Conservation (phyloP, 2,888 invertebrate species). For the Lydus trimaculatus region DNA sequence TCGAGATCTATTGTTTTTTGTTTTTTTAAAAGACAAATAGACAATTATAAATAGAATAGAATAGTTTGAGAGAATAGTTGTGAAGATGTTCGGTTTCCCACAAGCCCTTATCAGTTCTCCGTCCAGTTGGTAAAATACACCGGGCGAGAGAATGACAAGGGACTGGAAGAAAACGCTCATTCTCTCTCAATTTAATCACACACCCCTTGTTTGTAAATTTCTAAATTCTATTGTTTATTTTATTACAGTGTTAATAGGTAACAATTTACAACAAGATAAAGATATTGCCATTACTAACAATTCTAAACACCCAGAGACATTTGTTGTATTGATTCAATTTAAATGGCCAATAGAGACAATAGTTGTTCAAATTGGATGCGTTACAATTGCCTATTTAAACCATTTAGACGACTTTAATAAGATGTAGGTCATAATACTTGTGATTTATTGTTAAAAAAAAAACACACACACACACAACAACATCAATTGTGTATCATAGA, state of each 20-base stretch:
- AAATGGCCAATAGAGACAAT: slow-evolving; percentile 23
- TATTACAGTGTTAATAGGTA: background rate
- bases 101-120: slow-evolving; percentile 99
- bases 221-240: background rate
- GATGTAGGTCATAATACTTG: background rate
- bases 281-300: background rate
- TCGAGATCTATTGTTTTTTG: background rate
- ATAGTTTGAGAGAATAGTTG: slow-evolving; percentile 25
- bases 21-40: background rate
- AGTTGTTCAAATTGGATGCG: slow-evolving; percentile 25
- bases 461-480: no score
- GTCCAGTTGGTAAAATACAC: slow-evolving; percentile 89
- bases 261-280: background rate
- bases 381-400: slow-evolving; percentile 21
- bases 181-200: slow-evolving; percentile 13
- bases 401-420: background rate
- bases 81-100: slow-evolving; percentile 68
- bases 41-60: background rate
- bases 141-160: slow-evolving; percentile 97
- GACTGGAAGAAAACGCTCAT: slow-evolving; percentile 62
- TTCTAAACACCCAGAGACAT: background rate
- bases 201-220: background rate
- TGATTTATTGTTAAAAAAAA: background rate
- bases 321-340: slow-evolving; percentile 5
- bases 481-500: background rate